A percentile compares a stretch with the other conserved stretches of the same genome.
Conservation (phyloP, 2,113 vertebrate genomes). For the Amphiprion percula region DNA sequence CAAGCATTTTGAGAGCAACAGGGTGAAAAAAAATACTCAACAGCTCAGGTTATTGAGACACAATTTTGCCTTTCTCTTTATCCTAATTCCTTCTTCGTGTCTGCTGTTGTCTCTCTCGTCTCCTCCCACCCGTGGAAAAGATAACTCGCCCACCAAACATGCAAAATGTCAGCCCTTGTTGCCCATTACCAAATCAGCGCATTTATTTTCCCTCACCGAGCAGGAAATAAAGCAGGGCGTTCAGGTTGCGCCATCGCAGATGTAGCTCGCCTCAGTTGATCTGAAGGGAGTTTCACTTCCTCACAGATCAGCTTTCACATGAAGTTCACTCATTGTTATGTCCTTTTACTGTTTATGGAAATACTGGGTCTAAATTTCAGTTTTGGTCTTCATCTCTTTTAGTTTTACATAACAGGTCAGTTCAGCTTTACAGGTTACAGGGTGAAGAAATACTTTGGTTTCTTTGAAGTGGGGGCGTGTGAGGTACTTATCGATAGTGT, state of each 20-base stretch:
- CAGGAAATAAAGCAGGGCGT: conserved; percentile 61
- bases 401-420: background rate
- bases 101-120: background rate
- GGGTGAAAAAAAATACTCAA: background rate
- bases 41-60: background rate
- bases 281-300: conserved; percentile 56
- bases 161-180: conserved; percentile 55
- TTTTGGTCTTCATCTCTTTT: background rate
- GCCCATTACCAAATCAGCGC: conserved; percentile 51
- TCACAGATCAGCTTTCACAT: conserved; percentile 4
- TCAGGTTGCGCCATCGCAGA: conserved; percentile 27
- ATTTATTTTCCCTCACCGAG: conserved; percentile 66
- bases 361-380: background rate
- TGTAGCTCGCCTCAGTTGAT: conserved; percentile 7
- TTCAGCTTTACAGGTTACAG: too few relatives aligned
- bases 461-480: too few relatives aligned
- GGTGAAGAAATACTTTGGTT: too few relatives aligned
- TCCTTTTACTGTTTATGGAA: background rate
- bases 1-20: background rate
- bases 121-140: conserved; percentile 68
- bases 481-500: too few relatives aligned
- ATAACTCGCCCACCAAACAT: conserved; percentile 49
- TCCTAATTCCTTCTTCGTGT: background rate
- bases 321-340: background rate
- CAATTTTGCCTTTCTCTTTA: background rate